Conservation (phyloP, 2,888 invertebrate genomes). For the Folsomia manolachei region DNA sequence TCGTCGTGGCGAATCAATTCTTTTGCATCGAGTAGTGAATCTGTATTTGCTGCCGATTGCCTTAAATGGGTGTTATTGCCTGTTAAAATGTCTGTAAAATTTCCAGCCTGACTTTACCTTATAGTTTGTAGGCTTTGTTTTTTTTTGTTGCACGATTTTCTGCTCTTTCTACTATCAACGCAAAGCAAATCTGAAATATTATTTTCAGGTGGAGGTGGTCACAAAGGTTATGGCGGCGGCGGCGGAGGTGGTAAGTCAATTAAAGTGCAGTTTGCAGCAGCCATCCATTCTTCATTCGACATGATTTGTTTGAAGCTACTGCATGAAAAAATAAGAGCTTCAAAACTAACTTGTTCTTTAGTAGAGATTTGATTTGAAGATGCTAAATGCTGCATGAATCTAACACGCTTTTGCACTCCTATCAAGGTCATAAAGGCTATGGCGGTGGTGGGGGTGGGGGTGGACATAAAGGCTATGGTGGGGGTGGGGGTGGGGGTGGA, state of each 20-base stretch:
- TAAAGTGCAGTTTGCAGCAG: no score
- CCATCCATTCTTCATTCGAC: no score
- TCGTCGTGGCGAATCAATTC: no score
- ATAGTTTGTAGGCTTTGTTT: constrained; percentile 17
- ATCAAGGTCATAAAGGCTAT: constrained; percentile 19
- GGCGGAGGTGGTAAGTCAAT: constrained; percentile 25
- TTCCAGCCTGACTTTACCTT: background rate
- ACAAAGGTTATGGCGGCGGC: constrained; percentile 30
- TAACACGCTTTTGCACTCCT: constrained; percentile 1
- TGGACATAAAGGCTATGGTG: constrained; percentile 28
- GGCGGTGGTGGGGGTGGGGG: constrained; percentile 30
- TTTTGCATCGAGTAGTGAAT: no score
- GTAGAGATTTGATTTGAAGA: no score
- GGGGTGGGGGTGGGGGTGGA: constrained; percentile 34
- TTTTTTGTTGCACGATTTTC: constrained; percentile 12
- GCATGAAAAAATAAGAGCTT: constrained; percentile 4
- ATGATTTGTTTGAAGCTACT: background rate
- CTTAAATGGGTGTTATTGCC: no score
- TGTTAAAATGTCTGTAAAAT: no score
- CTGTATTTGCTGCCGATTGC: no score
- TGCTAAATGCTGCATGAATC: no score
- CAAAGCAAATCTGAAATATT: background rate
- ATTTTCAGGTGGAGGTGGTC: constrained; percentile 19
- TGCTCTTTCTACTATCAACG: background rate
- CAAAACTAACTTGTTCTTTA: no score